Conservation (phyloP, 2,888 invertebrate species). For the Amphipyra tragopoginis region DNA sequence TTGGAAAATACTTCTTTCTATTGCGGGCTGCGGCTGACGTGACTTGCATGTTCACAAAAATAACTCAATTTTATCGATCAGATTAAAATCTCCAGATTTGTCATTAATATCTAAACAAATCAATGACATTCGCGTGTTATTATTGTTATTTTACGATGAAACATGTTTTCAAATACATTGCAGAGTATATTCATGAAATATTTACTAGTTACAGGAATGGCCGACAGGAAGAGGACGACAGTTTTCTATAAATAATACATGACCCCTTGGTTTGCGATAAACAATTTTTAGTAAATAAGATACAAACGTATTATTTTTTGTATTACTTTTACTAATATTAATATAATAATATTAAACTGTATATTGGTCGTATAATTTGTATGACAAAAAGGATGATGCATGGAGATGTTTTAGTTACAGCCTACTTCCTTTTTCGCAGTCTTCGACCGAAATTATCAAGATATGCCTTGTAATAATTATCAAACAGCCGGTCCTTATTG, state of each 20-base stretch:
- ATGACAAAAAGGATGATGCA: too few species aligned
- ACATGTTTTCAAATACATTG: constrained; percentile 19
- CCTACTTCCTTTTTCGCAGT: too few species aligned
- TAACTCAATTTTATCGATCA: too few species aligned
- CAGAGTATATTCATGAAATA: constrained; percentile 42
- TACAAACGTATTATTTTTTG: constrained; percentile 1
- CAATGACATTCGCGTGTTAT: neutral
- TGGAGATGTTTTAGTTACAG: too few species aligned
- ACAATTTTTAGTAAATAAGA: constrained; percentile 13
- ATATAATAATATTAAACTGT: neutral
- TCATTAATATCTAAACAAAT: neutral
- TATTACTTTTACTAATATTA: neutral
- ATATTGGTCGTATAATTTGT: too few species aligned
- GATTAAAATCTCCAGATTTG: neutral
- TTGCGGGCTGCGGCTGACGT: too few species aligned
- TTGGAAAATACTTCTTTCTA: too few species aligned
- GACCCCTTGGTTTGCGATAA: constrained; percentile 11
- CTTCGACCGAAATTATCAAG: too few species aligned
- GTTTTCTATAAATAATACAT: constrained; percentile 43
- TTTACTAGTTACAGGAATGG: constrained; percentile 27
- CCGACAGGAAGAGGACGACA: constrained; percentile 3
- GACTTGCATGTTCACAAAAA: too few species aligned
- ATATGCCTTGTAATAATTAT: too few species aligned
- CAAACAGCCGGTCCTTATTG: too few species aligned
- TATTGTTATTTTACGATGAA: neutral